Percentiles rank a stretch among this genome's conserved stretches.
Evolutionary conservation across 2,888 invertebrate genomes (phyloP).

Genomic region (Conistra vaccinii): DNA sequence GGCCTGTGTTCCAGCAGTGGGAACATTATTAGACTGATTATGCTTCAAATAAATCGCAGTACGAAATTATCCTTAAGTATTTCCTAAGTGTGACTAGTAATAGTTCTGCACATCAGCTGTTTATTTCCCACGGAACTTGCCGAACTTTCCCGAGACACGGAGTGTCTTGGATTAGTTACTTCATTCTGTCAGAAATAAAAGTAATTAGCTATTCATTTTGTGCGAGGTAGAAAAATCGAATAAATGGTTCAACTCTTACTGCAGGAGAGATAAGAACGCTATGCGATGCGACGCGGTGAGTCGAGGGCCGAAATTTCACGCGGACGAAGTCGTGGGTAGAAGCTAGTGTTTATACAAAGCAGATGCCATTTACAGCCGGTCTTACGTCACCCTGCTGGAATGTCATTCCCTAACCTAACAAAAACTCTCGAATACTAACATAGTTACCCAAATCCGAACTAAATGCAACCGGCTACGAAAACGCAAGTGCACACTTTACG

Average conservation of each 20-base stretch:
- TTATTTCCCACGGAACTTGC: conserved; percentile 45
- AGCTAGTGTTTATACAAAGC: not conserved
- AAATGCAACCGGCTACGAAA: conserved; percentile 51
- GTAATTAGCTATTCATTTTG: conserved; percentile 20
- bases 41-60: not conserved
- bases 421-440: conserved; percentile 22
- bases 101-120: conserved; percentile 40
- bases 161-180: conserved; percentile 26
- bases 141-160: conserved; percentile 40
- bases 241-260: too few species aligned
- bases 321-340: too few species aligned
- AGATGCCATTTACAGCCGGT: not conserved
- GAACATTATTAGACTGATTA: not conserved
- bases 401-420: not conserved
- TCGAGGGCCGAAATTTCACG: too few species aligned
- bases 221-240: not conserved
- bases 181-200: conserved; percentile 12
- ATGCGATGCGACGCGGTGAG: too few species aligned
- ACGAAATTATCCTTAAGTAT: conserved; percentile 20
- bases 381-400: not conserved
- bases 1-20: too few species aligned
- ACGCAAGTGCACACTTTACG: conserved; percentile 63
- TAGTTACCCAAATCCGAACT: conserved; percentile 23
- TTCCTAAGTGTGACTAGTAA: conserved; percentile 1
- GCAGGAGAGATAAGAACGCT: too few species aligned